Base-by-base conservation (phyloP, 2,888 invertebrate species). In the Meteorus cinctellus region DNA sequence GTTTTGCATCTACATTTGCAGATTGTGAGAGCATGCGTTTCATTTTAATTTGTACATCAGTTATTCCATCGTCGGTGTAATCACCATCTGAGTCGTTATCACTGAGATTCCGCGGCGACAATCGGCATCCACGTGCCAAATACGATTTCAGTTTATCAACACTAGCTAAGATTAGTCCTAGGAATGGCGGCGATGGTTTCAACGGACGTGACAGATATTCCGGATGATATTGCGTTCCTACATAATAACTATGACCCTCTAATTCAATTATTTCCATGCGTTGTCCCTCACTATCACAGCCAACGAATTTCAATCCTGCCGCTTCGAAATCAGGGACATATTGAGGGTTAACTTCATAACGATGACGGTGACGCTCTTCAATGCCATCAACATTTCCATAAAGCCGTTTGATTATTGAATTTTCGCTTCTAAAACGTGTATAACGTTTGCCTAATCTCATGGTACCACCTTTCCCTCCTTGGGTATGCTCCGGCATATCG, bases 401-500 rank as follows among this genome's bases (percentile, higher is more conserved):
- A 3, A 97, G 90, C 88, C 94, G 92, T 77, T 92, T 95, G 94
- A 87, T 16, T 87, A 88, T 82, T 83, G 91, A 91, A 77, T 87
- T 85, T 2, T 91, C 90, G 1, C 89, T 91, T 77, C 93, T 93
- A 87, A 99, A 96, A 59, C 94, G 90, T 0, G 99, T 99, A 77
- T 93, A 94, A 84, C 98, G 93, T 87, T 95, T 96, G n/a, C 99
- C 99, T 66, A 99, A 91, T 77, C 99, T 92, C 99, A 99, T 99
- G 0, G 99, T 99, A 10, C 98, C 99, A 1, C 99, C 99, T 92
- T 97, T 93, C 82, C 95, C 93, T 0, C 97, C 98, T 0, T 95
- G 94, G 88, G 97, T 97, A 89, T 99, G 98, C 90, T 99, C 99
- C 0, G 99, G 98, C 99, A 99, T 99, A 84, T 99, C 98, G 78